These are phyloP conservation scores for Oxyura jamaicensis DNA, from an alignment of 2,113 vertebrate genomes.

Conservation along the genomic window DNA sequence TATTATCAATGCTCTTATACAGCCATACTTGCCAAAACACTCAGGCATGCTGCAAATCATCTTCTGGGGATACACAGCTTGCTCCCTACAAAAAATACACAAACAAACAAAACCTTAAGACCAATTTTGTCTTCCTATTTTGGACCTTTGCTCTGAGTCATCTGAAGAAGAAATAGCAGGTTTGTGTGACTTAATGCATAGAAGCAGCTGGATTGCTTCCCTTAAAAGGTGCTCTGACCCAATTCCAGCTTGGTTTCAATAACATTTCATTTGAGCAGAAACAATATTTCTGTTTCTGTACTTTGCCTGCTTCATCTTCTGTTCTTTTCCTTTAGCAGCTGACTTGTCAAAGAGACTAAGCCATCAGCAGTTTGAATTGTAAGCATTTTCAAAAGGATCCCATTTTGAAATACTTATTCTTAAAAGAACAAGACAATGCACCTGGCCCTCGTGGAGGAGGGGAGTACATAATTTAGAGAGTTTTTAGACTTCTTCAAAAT, in stretches of 20 bases:
- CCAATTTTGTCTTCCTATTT: background rate
- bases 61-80: background rate
- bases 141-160: background rate
- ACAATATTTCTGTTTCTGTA: background rate
- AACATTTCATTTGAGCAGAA: background rate
- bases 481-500: background rate
- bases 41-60: background rate
- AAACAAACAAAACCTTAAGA: background rate
- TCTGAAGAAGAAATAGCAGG: background rate
- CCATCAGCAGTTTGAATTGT: background rate
- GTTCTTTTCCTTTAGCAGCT: background rate
- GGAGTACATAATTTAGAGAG: background rate
- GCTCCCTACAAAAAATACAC: background rate
- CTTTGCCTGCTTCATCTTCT: background rate
- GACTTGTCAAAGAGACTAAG: background rate
- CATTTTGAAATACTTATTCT: background rate
- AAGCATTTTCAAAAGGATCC: background rate
- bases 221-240: background rate
- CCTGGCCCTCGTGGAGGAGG: background rate
- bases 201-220: background rate
- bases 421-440: background rate
- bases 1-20: background rate
- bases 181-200: background rate
- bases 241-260: background rate
- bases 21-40: background rate